Percentiles rank a stretch among this genome's conserved stretches.
Conservation (phyloP, 2,797 vertebrate genomes). For the Leucoraja ocellata region DNA sequence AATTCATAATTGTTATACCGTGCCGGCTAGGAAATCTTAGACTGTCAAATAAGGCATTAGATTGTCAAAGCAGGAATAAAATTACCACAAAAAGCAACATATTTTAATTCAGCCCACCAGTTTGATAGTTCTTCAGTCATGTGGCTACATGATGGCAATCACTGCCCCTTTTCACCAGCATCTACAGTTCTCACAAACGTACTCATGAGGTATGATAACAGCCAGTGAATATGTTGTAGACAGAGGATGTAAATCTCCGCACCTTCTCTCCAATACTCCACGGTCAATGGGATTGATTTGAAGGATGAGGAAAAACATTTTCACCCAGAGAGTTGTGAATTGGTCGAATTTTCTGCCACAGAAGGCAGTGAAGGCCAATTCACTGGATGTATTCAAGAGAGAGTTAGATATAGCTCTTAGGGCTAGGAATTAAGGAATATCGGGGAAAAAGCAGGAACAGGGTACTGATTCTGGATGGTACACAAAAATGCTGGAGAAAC, state of each 20-base stretch:
- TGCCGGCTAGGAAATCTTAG: not conserved
- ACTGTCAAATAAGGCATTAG: slow-evolving; percentile 32
- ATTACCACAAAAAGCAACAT: slow-evolving; percentile 16
- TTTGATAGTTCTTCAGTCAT: slow-evolving; percentile 1
- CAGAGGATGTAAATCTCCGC: not conserved
- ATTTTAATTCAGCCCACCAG: not conserved
- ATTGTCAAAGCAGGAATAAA: slow-evolving; percentile 29
- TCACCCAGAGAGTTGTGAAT: no score
- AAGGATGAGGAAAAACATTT: not conserved
- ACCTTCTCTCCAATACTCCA: not conserved
- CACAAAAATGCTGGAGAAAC: no score
- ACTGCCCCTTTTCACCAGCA: not conserved
- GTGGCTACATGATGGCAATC: not conserved
- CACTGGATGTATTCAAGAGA: no score
- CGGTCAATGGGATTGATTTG: not conserved
- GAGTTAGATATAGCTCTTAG: no score
- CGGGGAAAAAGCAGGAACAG: no score
- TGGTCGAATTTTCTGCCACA: no score
- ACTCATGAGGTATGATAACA: not conserved
- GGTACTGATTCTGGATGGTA: no score
- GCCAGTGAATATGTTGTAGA: not conserved
- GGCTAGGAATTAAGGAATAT: no score
- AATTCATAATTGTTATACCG: slow-evolving; percentile 31
- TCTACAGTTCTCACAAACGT: not conserved
- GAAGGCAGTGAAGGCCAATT: no score